phyloP scores from a whole-genome alignment of 2,888 invertebrate species.

The Ochropleura plecta region DNA sequence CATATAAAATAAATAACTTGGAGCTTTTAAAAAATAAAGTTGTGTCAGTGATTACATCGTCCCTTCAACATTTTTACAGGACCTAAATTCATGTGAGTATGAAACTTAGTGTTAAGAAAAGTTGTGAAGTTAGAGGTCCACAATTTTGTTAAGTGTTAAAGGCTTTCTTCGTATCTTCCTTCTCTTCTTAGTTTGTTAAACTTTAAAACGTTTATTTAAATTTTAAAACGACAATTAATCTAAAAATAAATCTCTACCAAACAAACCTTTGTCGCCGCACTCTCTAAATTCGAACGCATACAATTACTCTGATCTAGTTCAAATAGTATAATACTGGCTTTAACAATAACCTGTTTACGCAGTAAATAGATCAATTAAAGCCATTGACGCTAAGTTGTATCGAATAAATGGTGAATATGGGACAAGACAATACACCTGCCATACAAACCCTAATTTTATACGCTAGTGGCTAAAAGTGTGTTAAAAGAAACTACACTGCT shows the following conservation, averaged over 20 bases:
- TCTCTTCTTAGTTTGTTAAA: neutral
- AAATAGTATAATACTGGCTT: slow-evolving; percentile 44
- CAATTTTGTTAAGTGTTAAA: slow-evolving; percentile 30
- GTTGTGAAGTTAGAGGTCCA: slow-evolving; percentile 29
- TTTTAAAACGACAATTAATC: slow-evolving; percentile 2
- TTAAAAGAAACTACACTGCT: slow-evolving; percentile 25
- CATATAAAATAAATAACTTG: slow-evolving; percentile 75
- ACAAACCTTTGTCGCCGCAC: slow-evolving; percentile 40
- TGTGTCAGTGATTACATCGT: slow-evolving; percentile 83
- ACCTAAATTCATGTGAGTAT: slow-evolving; percentile 85
- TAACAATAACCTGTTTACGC: slow-evolving; percentile 60
- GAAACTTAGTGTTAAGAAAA: slow-evolving; percentile 44
- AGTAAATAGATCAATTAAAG: slow-evolving; percentile 50
- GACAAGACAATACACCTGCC: slow-evolving; percentile 12
- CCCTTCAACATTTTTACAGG: slow-evolving; percentile 75
- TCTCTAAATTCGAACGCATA: slow-evolving; percentile 46
- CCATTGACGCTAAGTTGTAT: slow-evolving; percentile 45
- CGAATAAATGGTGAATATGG: slow-evolving; percentile 16
- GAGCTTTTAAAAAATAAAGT: slow-evolving; percentile 74
- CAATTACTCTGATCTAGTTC: slow-evolving; percentile 46
- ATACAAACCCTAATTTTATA: neutral
- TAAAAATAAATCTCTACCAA: slow-evolving; percentile 20
- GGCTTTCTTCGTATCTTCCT: neutral
- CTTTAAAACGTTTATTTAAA: neutral
- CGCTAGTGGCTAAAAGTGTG: neutral